Evolutionary conservation across 2,888 invertebrate genomes (phyloP).

Genomic region (Pollenia amentaria): DNA sequence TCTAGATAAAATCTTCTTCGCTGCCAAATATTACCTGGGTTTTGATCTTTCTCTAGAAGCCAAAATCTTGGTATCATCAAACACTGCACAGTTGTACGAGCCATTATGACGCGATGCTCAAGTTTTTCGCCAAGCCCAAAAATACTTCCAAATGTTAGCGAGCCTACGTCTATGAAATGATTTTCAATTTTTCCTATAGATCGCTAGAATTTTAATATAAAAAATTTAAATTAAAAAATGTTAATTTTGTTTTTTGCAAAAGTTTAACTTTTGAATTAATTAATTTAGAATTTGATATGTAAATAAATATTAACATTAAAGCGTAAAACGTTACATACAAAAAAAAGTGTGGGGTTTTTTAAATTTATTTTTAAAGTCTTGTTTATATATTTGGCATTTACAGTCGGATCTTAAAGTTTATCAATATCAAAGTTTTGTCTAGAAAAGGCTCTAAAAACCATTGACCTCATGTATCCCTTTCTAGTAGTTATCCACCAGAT

Average conservation of each 20-base stretch:
- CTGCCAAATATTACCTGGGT: conserved; percentile 84
- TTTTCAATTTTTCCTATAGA: conserved; percentile 75
- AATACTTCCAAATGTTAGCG: conserved; percentile 81
- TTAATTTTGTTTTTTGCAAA: background rate
- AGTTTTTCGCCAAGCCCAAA: conserved; percentile 90
- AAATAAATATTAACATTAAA: too few relatives aligned
- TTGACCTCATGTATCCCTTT: too few relatives aligned
- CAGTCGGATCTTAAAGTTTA: too few relatives aligned
- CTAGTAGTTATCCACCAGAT: too few relatives aligned
- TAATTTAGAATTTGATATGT: too few relatives aligned
- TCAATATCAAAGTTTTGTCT: too few relatives aligned
- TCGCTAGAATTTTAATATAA: conserved; percentile 11
- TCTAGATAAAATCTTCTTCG: conserved; percentile 81
- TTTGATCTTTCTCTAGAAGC: conserved; percentile 86
- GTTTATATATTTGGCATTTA: too few relatives aligned
- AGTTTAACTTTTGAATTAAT: too few relatives aligned
- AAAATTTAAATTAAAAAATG: conserved; percentile 31
- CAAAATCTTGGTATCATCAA: conserved; percentile 89
- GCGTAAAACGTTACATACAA: background rate
- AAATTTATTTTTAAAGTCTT: too few relatives aligned
- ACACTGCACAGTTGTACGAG: conserved; percentile 87
- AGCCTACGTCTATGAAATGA: conserved; percentile 83
- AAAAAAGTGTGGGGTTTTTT: background rate
- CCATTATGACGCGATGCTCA: conserved; percentile 88
- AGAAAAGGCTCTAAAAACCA: too few relatives aligned